phyloP scores from a whole-genome alignment of 2,113 vertebrate genomes.

The Colaptes auratus region DNA sequence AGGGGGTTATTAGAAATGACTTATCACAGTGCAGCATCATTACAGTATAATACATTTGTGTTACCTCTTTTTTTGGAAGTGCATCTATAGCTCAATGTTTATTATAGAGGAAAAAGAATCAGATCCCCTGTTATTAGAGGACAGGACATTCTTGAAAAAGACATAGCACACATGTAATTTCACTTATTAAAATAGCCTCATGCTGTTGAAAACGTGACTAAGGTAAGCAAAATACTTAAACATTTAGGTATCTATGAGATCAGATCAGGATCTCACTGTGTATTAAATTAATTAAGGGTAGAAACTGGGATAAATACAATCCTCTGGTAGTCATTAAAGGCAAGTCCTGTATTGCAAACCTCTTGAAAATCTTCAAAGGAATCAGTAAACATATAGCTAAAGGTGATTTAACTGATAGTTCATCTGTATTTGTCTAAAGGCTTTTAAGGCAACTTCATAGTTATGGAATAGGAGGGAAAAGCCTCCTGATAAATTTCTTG shows the following conservation, averaged over 20 bases:
- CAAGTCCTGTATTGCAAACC: not conserved
- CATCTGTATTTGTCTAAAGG: not conserved
- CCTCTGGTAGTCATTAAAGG: not conserved
- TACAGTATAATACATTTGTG: not conserved
- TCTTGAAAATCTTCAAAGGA: not conserved
- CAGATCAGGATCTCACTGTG: not conserved
- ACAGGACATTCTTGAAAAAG: not conserved
- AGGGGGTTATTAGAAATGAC: not conserved
- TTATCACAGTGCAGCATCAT: not conserved
- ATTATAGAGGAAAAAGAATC: not conserved
- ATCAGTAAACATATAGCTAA: not conserved
- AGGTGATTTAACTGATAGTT: not conserved
- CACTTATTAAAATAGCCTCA: not conserved
- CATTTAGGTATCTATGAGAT: not conserved
- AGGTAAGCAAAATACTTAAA: not conserved
- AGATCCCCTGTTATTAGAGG: not conserved
- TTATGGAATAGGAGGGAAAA: not conserved
- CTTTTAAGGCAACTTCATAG: not conserved
- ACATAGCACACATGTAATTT: not conserved
- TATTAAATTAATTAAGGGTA: not conserved
- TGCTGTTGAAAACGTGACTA: not conserved
- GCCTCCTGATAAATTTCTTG: accelerated
- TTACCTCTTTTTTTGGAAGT: not conserved
- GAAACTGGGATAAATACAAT: not conserved
- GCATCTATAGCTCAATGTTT: not conserved